Base-by-base conservation (phyloP, 1,140 invertebrate species). In the Aphis gossypii region DNA sequence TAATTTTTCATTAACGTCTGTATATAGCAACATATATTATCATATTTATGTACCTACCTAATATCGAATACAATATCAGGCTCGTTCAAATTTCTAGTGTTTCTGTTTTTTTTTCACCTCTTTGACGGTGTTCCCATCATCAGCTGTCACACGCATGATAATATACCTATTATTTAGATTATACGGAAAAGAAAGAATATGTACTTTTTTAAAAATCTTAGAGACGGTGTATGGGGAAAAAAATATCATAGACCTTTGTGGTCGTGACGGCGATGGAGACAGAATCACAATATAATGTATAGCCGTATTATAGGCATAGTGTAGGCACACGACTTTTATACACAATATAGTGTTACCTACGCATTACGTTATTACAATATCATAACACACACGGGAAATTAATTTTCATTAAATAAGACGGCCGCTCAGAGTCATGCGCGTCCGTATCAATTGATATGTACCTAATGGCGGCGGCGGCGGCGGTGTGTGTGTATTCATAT, bases 371-470 rank as follows among this genome's bases (percentile, higher is more conserved):
- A 68, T 18, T 76, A 76, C 14, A n/a, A n/a, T 25, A 30, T 30
- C n/a, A n/a, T 5, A 25, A 4, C 18, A n/a, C 60, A n/a, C 60
- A 35, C 38, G 38, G 90, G 46, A 83, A 82, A 92, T 92, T 83
- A 92, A 92, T 92, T 92, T 82, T 83, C 90, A 83, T 91, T 30
- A 91, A 46, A 91, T 60, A 60, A 44, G 38, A 38, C 38, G 35
- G n/a, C 38, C 25, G 41, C 18, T 25, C 30, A 60, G 9, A 18
- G 48, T 54, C 35, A 21, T 0, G 35, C 56, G 20, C 11, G 18
- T 68, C 20, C 44, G 44, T 51, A 51, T 51, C 90, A 25, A 68
- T 90, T 68, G 38, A 44, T 90, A 41, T 14, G 20, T 35, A 83
- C 44, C n/a, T 18, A 1, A 83, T 20, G 56, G 30, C 56, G 41